These are phyloP conservation scores for Nymphalis c-album DNA, from an alignment of 2,888 invertebrate genomes.

Conservation along the genomic window DNA sequence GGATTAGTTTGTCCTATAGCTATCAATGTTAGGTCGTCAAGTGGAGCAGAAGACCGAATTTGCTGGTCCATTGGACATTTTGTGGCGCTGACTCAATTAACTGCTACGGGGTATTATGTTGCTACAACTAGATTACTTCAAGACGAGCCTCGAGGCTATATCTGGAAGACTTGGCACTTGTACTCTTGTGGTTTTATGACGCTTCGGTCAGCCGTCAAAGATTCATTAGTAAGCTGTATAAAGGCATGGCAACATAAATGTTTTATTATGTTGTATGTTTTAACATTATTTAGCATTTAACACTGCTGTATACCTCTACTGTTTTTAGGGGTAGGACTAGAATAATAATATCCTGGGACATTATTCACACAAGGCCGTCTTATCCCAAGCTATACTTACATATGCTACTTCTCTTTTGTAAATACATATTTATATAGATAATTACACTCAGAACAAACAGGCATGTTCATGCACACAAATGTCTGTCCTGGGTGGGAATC, in stretches of 20 bases:
- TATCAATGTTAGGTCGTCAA: slow-evolving; percentile 61
- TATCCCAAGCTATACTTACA: no score
- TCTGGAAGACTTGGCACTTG: not conserved
- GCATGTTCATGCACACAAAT: no score
- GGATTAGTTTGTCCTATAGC: slow-evolving; percentile 60
- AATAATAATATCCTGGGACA: no score
- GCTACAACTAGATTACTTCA: slow-evolving; percentile 26
- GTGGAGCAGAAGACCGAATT: slow-evolving; percentile 76
- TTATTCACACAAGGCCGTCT: no score
- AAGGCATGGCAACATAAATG: not conserved
- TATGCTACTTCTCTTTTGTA: no score
- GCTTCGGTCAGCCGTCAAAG: not conserved
- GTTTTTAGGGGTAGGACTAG: no score
- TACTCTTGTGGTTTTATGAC: slow-evolving; percentile 21
- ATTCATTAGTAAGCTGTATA: not conserved
- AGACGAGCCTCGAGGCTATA: slow-evolving; percentile 19
- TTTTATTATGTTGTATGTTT: no score
- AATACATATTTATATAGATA: no score
- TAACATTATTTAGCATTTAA: no score
- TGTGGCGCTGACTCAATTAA: slow-evolving; percentile 63
- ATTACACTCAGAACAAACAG: no score
- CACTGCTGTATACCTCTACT: no score
- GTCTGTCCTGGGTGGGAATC: no score
- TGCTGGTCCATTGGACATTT: slow-evolving; percentile 68
- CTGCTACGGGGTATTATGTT: slow-evolving; percentile 35